phyloP scores from a whole-genome alignment of 2,113 vertebrate species.

The Dromas ardeola region DNA sequence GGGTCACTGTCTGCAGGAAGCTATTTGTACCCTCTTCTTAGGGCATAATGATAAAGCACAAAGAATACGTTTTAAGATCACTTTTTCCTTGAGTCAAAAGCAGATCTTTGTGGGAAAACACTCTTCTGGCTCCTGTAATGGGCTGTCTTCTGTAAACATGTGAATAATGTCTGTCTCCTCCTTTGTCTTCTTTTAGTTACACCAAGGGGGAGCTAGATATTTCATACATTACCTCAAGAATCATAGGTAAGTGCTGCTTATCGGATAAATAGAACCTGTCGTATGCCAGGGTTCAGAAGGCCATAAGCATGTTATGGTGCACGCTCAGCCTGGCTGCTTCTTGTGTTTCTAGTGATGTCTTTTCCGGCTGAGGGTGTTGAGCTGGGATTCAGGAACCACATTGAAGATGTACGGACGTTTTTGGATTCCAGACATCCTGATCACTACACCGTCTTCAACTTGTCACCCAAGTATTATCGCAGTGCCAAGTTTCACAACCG shows the following conservation, averaged over 20 bases:
- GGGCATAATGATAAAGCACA: not conserved
- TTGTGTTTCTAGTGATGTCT: conserved; percentile 86
- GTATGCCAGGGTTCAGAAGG: not conserved
- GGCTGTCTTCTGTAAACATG: not conserved
- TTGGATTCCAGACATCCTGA: conserved; percentile 94
- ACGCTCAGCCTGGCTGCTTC: not conserved
- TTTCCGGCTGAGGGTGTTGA: conserved; percentile 94
- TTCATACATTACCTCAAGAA: conserved; percentile 95
- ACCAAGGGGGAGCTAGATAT: conserved; percentile 98
- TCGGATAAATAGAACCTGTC: rapidly evolving
- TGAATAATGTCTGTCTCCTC: not conserved
- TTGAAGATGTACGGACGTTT: conserved; percentile 97
- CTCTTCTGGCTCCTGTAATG: not conserved
- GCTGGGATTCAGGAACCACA: conserved; percentile 95
- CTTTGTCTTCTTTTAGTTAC: conserved; percentile 80
- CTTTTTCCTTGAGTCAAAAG: not conserved
- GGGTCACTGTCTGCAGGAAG: not conserved
- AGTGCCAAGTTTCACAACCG: conserved; percentile 98
- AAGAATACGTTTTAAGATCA: not conserved
- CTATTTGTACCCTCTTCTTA: not conserved
- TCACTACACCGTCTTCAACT: conserved; percentile 98
- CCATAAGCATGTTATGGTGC: rapidly evolving
- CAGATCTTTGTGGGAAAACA: not conserved
- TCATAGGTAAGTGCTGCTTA: conserved; percentile 87
- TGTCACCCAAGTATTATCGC: conserved; percentile 95